phyloP scores from a whole-genome alignment of 2,113 vertebrate genomes.

The Micromys minutus region DNA sequence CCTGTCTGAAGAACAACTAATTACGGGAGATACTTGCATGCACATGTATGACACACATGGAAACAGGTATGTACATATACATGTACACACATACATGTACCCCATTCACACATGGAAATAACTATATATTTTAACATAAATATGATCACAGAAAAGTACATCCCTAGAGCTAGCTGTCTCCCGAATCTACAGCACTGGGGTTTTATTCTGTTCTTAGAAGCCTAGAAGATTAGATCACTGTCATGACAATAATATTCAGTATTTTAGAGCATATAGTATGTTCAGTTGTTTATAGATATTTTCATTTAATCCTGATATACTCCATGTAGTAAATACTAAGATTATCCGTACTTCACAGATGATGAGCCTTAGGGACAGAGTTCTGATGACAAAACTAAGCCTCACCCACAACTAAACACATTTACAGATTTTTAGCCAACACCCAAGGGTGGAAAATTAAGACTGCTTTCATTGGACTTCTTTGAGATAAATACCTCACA shows the following conservation, averaged over 20 bases:
- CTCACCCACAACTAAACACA: neutral
- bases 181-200: neutral
- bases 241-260: neutral
- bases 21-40: neutral
- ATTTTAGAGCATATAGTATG: neutral
- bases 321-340: neutral
- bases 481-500: neutral
- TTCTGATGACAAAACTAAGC: neutral
- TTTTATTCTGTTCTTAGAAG: neutral
- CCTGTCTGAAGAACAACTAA: neutral
- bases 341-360: neutral
- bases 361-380: neutral
- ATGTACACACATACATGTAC: neutral
- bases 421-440: neutral
- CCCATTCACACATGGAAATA: neutral
- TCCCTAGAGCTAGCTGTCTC: neutral
- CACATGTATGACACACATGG: no score
- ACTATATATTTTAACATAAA: neutral
- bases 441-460: neutral
- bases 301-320: slow-evolving; percentile 27
- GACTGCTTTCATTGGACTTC: neutral
- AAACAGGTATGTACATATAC: no score
- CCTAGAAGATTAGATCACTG: neutral
- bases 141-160: neutral
- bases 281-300: neutral